A percentile compares a stretch with the other conserved stretches of the same genome.
phyloP scores from a whole-genome alignment of 1,140 invertebrate species.

The Pomacea maculata region DNA sequence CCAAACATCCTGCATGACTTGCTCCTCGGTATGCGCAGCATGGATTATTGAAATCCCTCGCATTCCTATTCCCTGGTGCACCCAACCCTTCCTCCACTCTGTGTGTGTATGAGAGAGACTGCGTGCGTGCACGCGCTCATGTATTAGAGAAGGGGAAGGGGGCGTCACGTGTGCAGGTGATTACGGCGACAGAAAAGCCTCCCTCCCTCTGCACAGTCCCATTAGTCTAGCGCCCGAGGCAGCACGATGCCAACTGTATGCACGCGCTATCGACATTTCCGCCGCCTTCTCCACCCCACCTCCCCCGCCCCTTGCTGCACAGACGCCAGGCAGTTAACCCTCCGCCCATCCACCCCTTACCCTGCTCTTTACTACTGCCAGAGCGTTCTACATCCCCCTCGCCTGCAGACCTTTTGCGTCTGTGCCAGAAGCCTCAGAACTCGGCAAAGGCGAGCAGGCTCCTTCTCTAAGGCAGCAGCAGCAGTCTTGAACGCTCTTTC shows the following conservation, averaged over 20 bases:
- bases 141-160: neutral
- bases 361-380: neutral
- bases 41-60: no score
- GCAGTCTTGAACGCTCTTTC: no score
- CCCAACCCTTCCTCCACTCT: slow-evolving; percentile 45
- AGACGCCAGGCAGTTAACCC: neutral
- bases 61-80: no score
- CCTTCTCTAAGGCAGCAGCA: no score
- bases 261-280: no score
- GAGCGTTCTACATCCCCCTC: neutral
- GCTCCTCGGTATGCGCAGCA: no score
- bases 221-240: no score
- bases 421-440: no score
- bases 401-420: no score
- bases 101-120: neutral
- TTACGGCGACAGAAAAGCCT: slow-evolving; percentile 10
- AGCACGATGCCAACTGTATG: no score
- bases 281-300: neutral
- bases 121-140: neutral
- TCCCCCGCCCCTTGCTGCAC: neutral
- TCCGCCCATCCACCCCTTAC: neutral
- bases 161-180: neutral
- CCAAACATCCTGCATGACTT: no score
- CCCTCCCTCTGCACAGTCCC: neutral
- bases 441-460: no score